Base-by-base conservation (phyloP, 2,888 invertebrate species). In the Argyra leucocephala region DNA sequence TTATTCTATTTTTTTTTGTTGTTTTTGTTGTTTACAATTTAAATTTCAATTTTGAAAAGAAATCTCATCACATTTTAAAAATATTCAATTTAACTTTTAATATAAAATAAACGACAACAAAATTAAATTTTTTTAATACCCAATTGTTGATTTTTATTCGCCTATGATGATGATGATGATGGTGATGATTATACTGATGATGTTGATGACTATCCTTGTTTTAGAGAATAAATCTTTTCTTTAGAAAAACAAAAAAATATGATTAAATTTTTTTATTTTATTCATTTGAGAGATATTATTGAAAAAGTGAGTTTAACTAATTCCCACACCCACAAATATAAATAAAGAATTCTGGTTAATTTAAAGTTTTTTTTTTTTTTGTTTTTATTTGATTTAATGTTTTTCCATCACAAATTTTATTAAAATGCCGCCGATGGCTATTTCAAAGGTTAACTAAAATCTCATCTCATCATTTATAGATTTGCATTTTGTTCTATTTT, bases 391-490 rank as follows among this genome's bases (percentile, higher is more conserved):
- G 48, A 18, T 37, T 48, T 48, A 31, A 48, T n/a, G 48, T 15
- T 48, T 48, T 48, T 48, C 6, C 48, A 48, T 48, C n/a, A 18
- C n/a, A 48, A 18, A 48, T 18, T 48, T 48, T 48, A n/a, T 48
- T n/a, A 48, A n/a, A n/a, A n/a, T n/a, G n/a, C n/a, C 18, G 48
- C 48, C 48, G 18, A 48, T 48, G 48, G 48, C 48, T 48, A 48
- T 48, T 48, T 48, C 15, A 48, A 48, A 48, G 48, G 48, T 48
- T 48, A 48, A 48, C 48, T 48, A 48, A 48, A 48, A 48, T 48
- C 48, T 48, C 9, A 48, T 48, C 31, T 31, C 48, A 31, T 31
- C 31, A 31, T 31, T 12, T 31, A 7, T 31, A 10, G 5, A 31
- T 10, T 10, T 4, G 31, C n/a, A n/a, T 31, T 31, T 31, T 31